Base-by-base conservation (phyloP, 1,140 invertebrate species). In the Probaryconus sp. region DNA sequence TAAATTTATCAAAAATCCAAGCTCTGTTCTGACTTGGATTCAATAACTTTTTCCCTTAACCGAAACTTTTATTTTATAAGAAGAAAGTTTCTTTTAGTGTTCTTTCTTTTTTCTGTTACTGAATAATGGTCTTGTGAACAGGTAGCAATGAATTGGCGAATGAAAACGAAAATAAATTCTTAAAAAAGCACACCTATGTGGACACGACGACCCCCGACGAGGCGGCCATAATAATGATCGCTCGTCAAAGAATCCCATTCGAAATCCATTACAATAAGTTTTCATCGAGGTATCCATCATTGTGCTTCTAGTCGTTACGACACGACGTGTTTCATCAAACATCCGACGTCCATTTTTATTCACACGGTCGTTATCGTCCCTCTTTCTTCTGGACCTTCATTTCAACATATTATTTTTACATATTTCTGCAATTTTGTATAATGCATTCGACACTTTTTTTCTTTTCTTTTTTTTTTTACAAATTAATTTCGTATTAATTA, bases 341-440 rank as follows among this genome's bases (percentile, higher is more conserved):
- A 10, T 7, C 7, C 21, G 21, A 24, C 37, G 16, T 64, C 60
- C 10, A 53, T 37, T 64, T 63, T 64, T 64, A 64, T 64, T 64
- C 60, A 64, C 60, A 64, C 60, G 61, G 50, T 65, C 61, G 31
- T 65, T 55, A 65, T 65, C 50, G n/a, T n/a, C n/a, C n/a, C n/a
- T n/a, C n/a, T n/a, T 65, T 9, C 31, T 24, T 42, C 14, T 24
- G 3, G 21, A 24, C 21, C 7, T 24, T 24, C 21, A 7, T n/a
- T n/a, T n/a, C n/a, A n/a, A n/a, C n/a, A n/a, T n/a, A n/a, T 24
- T 24, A 24, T 51, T 55, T 65, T 65, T 65, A 65, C 61, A 65
- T 65, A 65, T 65, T 65, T 65, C 61, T 65, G 50, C 61, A 47
- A 65, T 65, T 45, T 65, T 37, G 38, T 53, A 53, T 35, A 45